Conservation (phyloP, 2,888 invertebrate genomes). For the Synergus itoensis region DNA sequence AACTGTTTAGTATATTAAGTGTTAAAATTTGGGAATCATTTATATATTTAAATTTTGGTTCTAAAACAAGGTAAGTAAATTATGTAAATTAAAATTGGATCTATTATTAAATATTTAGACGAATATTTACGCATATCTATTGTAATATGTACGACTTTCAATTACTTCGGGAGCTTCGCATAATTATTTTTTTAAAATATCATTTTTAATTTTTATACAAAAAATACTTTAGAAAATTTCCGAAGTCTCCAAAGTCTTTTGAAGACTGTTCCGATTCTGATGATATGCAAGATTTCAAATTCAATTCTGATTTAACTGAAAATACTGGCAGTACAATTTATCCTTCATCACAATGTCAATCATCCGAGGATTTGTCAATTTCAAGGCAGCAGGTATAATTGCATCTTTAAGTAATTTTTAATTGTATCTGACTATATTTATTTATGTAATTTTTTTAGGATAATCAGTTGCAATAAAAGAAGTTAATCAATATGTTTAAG, state of each 20-base stretch:
- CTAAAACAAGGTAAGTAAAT: conserved; percentile 46
- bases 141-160: not conserved
- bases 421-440: not conserved
- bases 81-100: not conserved
- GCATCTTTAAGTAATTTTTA: not conserved
- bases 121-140: not conserved
- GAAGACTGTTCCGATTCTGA: conserved; percentile 17
- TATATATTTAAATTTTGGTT: conserved; percentile 50
- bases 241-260: not conserved
- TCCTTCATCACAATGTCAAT: conserved; percentile 36
- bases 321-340: conserved; percentile 48
- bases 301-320: conserved; percentile 53
- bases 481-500: not conserved
- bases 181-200: no score
- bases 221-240: not conserved
- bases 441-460: not conserved
- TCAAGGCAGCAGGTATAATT: conserved; percentile 60
- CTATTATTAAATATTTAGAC: not conserved
- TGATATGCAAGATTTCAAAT: conserved; percentile 65
- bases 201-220: not conserved
- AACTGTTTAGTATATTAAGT: conserved; percentile 5
- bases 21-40: conserved; percentile 53
- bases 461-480: not conserved
- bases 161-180: not conserved
- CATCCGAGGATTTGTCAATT: conserved; percentile 36